phyloP scores from a whole-genome alignment of 2,888 invertebrate genomes.

The Aporophyla lueneburgensis region DNA sequence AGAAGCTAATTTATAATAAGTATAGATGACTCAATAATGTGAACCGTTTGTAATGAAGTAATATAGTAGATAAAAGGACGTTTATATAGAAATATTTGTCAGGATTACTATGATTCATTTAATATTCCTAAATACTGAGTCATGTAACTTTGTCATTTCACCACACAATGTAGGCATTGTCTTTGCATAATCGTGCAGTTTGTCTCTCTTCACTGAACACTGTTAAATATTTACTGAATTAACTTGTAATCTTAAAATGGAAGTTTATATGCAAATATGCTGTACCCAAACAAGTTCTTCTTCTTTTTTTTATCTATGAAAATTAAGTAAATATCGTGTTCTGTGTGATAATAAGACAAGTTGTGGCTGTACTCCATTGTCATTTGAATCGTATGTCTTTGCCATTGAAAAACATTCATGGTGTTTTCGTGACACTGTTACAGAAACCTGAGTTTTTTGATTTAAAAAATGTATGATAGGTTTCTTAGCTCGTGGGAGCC shows the following conservation, averaged over 20 bases:
- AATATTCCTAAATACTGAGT: slow-evolving; percentile 5
- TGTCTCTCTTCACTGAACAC: slow-evolving; percentile 1
- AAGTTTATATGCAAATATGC: slow-evolving; percentile 22
- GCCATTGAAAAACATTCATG: background rate
- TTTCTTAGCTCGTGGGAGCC: background rate
- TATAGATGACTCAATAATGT: slow-evolving; percentile 5
- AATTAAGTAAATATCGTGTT: background rate
- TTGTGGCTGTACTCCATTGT: background rate
- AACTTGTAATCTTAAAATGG: slow-evolving; percentile 13
- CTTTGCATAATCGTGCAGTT: slow-evolving; percentile 19
- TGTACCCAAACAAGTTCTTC: slow-evolving; percentile 11
- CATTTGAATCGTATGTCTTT: background rate
- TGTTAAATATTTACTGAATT: slow-evolving; percentile 16
- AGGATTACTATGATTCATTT: background rate
- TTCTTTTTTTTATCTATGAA: background rate
- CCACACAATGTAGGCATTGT: slow-evolving; percentile 2
- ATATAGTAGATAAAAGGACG: background rate
- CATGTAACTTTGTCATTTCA: background rate
- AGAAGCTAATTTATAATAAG: background rate
- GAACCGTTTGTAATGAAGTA: background rate
- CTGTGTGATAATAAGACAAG: background rate
- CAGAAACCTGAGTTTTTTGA: background rate
- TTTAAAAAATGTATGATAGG: too few relatives aligned
- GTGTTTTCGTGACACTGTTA: background rate
- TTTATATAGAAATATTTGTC: slow-evolving; percentile 2